Conservation (phyloP, 1,140 invertebrate genomes). For the Bradysia coprophila region DNA sequence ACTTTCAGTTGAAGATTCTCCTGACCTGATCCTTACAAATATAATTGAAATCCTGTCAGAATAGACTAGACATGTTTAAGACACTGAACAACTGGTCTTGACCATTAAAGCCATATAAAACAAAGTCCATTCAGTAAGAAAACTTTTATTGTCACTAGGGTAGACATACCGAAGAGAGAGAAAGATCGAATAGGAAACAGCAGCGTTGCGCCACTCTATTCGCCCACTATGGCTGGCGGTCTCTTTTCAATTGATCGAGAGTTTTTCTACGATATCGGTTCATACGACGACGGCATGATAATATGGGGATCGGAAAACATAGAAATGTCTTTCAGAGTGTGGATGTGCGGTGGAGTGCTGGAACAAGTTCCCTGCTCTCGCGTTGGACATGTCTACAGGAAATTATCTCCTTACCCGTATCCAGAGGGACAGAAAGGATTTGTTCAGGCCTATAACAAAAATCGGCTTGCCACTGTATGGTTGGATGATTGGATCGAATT, state of each 20-base stretch:
- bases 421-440: constrained; percentile 68
- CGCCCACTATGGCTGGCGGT: background rate
- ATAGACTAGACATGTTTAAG: no score
- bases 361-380: constrained; percentile 93
- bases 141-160: constrained; percentile 32
- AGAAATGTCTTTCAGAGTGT: constrained; percentile 45
- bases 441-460: constrained; percentile 75
- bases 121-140: no score
- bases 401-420: constrained; percentile 84
- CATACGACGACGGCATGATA: constrained; percentile 66
- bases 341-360: constrained; percentile 53
- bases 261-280: constrained; percentile 34
- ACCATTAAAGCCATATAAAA: no score
- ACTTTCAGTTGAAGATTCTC: no score
- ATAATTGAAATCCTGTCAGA: no score
- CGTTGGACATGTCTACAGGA: constrained; percentile 92
- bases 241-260: constrained; percentile 1
- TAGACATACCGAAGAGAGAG: constrained; percentile 30
- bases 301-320: constrained; percentile 73
- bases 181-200: constrained; percentile 17
- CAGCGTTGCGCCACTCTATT: background rate
- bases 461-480: constrained; percentile 77
- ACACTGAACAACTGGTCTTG: no score
- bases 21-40: no score
- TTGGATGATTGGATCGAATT: constrained; percentile 90